phyloP scores from a whole-genome alignment of 1,140 invertebrate genomes.

The Caerostris darwini region DNA sequence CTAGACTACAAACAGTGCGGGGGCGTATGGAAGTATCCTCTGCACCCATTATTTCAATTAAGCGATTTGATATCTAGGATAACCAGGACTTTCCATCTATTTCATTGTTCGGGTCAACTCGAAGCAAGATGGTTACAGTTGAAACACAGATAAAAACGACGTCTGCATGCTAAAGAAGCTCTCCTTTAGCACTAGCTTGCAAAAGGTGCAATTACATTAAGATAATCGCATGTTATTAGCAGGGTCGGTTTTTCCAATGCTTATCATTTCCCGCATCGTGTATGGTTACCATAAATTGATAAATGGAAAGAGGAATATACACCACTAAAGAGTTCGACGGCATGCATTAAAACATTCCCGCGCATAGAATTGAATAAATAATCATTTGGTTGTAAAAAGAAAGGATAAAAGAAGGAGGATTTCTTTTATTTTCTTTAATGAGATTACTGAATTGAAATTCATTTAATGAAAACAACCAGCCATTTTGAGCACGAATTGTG shows the following conservation, averaged over 20 bases:
- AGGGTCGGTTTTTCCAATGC: slow-evolving; percentile 1
- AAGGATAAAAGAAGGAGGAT: neutral
- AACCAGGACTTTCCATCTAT: neutral
- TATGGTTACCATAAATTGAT: neutral
- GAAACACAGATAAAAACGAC: neutral
- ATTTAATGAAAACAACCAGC: neutral
- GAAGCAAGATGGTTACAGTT: slow-evolving; percentile 26
- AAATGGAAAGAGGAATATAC: neutral
- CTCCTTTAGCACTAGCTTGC: neutral
- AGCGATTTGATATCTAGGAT: slow-evolving; percentile 19
- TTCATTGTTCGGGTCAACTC: neutral
- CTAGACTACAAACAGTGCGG: neutral
- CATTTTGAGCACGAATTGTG: no score
- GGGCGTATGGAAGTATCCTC: neutral
- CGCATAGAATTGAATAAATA: neutral
- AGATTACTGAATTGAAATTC: neutral
- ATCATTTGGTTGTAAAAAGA: neutral
- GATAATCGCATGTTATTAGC: slow-evolving; percentile 12
- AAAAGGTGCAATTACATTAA: neutral
- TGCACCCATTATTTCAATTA: slow-evolving; percentile 34
- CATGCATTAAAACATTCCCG: neutral
- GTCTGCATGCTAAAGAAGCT: slow-evolving; percentile 23
- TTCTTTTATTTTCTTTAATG: neutral
- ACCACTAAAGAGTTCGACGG: neutral
- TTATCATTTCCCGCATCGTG: neutral